Evolutionary conservation across 2,113 vertebrate genomes (phyloP), one percentile per base, ranked within the genome.

Genomic region (Equus przewalskii): DNA sequence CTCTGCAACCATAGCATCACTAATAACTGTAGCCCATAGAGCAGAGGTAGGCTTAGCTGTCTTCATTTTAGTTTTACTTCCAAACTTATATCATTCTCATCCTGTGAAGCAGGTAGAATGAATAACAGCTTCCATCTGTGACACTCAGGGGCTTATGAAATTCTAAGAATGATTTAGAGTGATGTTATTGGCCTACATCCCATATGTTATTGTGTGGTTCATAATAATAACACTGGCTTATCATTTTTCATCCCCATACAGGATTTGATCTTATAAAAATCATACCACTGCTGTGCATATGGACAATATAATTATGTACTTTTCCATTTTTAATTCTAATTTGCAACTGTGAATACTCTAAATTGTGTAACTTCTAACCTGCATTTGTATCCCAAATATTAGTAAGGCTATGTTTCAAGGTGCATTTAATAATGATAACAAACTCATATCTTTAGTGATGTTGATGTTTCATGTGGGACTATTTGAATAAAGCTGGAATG

Each of bases 241-340:
- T 93, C 75, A 78, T 93, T 96, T 95, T 88, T 97, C 56, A 91
- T 81, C 80, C 44, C 46, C 46, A n/a, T 36, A 84, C 10, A 91
- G 85, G 54, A 97, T 96, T 96, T 85, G 97, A 91, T 97, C 76
- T 91, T 88, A 67, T 73, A 86, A 94, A 54, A 91, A 89, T 72
- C 85, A 96, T 51, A 85, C 72, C 6, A 1, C 78, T 91, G 41
- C 54, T 91, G 30, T 91, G 65, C 91, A 97, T 94, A 97, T 94
- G 76, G 91, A 91, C 30, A 94, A 75, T 69, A 95, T 76, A 96
- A 96, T 96, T 92, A 97, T n/a, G 44, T 18, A 36, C 19, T 76
- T 94, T 96, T 90, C 33, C 79, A 95, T 84, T 81, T 96, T 84
- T 73, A 79, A 93, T 93, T 96, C 54, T 11, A 89, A 54, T 87